phyloP scores from a whole-genome alignment of 2,797 vertebrate species.

The Podarcis lilfordi region DNA sequence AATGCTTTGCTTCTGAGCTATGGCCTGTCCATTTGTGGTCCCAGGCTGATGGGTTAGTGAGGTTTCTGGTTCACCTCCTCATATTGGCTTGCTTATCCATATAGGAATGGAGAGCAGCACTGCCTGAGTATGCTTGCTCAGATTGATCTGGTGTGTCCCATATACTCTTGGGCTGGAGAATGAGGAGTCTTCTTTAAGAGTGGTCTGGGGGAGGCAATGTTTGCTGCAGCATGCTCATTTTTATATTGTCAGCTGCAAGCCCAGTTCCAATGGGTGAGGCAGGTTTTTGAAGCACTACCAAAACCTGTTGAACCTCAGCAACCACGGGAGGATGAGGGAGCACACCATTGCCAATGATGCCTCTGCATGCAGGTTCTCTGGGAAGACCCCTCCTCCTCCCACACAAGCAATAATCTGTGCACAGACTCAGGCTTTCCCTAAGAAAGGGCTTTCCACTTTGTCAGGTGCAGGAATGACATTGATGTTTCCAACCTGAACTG shows the following conservation, averaged over 20 bases:
- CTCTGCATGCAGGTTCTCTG: background rate
- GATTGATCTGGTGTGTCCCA: background rate
- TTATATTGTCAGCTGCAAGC: background rate
- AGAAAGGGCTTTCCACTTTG: accelerated
- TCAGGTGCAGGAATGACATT: background rate
- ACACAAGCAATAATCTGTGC: background rate
- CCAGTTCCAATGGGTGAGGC: background rate
- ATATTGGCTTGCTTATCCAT: too few relatives aligned
- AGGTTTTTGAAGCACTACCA: background rate
- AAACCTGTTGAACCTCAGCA: background rate
- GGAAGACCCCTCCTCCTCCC: background rate
- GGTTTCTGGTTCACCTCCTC: background rate
- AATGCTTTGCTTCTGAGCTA: background rate
- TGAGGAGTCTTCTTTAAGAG: background rate
- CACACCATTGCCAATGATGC: background rate
- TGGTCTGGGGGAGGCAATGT: background rate
- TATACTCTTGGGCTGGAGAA: background rate
- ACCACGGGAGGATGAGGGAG: background rate
- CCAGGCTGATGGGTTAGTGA: background rate
- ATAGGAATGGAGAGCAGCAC: background rate
- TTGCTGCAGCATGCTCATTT: background rate
- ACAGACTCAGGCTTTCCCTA: accelerated
- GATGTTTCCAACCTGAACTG: background rate
- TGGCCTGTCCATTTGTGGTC: background rate
- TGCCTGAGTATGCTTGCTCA: background rate